Conservation (phyloP, 2,888 invertebrate genomes). For the Orchesella flavescens region DNA sequence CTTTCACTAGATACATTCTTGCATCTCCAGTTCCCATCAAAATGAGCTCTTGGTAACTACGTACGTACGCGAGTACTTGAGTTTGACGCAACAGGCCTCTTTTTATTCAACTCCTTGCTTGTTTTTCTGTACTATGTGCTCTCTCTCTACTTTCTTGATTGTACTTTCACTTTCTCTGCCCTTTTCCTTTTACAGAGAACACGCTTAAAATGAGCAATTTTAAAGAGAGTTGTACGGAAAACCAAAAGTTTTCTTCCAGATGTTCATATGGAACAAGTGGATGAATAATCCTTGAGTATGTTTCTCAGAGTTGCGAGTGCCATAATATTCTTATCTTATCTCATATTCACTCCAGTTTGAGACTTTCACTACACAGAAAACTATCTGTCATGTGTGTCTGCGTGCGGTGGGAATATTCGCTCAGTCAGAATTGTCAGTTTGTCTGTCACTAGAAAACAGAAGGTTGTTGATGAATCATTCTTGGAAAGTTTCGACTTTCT, state of each 20-base stretch:
- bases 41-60: background rate
- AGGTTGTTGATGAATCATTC: background rate
- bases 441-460: background rate
- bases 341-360: background rate
- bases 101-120: constrained; percentile 14
- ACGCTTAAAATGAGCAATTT: constrained; percentile 19
- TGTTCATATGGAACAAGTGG: constrained; percentile 22
- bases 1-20: no score
- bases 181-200: background rate
- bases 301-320: no score
- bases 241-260: constrained; percentile 48
- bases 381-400: background rate
- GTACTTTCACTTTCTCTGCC: constrained; percentile 10
- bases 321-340: background rate
- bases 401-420: background rate
- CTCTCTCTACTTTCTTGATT: background rate
- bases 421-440: background rate
- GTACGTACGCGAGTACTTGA: constrained; percentile 17
- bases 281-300: no score
- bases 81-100: constrained; percentile 54
- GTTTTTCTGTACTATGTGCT: background rate
- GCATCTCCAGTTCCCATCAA: background rate
- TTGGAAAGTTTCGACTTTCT: no score
- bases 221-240: background rate
- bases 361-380: background rate